Evolutionary conservation across 2,113 vertebrate genomes (phyloP).

Genomic region (Tapirus terrestris): DNA sequence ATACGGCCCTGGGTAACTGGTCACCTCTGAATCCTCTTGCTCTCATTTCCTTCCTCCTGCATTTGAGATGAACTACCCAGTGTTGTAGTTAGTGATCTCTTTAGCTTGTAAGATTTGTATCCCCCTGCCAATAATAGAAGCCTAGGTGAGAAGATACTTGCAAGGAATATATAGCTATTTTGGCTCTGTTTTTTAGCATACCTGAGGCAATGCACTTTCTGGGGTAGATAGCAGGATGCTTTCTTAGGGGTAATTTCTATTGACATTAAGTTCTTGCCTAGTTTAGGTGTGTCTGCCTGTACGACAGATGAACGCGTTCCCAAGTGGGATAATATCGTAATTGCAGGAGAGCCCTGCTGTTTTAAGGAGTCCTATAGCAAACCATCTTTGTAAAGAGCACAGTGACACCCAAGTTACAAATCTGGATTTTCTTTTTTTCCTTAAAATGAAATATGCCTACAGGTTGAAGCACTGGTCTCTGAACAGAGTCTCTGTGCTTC

Average conservation of each 20-base stretch:
- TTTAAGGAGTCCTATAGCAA: neutral
- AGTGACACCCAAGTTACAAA: neutral
- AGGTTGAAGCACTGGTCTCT: neutral
- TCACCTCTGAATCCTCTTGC: neutral
- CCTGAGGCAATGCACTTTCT: neutral
- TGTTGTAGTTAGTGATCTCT: neutral
- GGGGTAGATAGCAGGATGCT: neutral
- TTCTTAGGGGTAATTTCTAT: neutral
- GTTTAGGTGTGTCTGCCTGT: neutral
- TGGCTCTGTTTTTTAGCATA: neutral
- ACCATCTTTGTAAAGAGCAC: neutral
- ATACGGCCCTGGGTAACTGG: neutral
- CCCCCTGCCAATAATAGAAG: neutral
- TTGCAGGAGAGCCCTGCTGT: neutral
- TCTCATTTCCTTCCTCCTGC: neutral
- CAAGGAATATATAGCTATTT: neutral
- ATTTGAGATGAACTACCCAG: neutral
- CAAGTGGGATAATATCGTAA: neutral
- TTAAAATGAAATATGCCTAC: conserved; percentile 10
- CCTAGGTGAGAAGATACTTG: neutral
- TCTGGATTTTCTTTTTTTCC: neutral
- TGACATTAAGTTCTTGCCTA: neutral
- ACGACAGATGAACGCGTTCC: neutral
- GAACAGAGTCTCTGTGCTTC: neutral
- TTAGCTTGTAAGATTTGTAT: neutral